Percentiles rank a stretch among this genome's conserved stretches.
These are phyloP conservation scores for Porites evermanni DNA, from an alignment of 92 coral and sea anemone species.

Conservation along the genomic window DNA sequence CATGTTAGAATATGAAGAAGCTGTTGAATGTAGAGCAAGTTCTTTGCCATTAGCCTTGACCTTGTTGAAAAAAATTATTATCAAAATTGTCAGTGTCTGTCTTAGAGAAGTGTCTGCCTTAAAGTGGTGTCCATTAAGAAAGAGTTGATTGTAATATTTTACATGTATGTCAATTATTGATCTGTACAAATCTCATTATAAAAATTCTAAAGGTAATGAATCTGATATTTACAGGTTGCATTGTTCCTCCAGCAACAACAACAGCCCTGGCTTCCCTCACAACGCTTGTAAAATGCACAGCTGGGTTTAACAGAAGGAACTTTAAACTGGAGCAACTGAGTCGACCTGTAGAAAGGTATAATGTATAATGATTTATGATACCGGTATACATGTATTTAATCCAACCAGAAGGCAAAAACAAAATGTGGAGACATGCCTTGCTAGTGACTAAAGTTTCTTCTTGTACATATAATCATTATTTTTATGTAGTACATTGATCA, in stretches of 20 bases:
- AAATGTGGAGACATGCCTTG: too few species aligned
- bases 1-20: constrained; percentile 77
- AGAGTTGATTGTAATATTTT: too few species aligned
- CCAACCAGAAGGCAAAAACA: too few species aligned
- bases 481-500: not conserved
- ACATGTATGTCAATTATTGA: too few species aligned
- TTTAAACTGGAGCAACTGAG: constrained; percentile 83
- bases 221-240: constrained; percentile 88
- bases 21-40: constrained; percentile 94
- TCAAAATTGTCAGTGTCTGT: not conserved
- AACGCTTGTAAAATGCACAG: constrained; percentile 90
- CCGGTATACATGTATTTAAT: too few species aligned
- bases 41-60: constrained; percentile 93
- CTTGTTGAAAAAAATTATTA: constrained; percentile 43
- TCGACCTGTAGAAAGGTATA: constrained; percentile 54
- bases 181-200: too few species aligned
- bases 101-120: too few species aligned
- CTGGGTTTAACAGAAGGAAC: constrained; percentile 93
- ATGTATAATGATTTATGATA: too few species aligned
- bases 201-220: too few species aligned
- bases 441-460: too few species aligned
- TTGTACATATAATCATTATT: too few species aligned
- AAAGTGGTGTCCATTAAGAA: too few species aligned
- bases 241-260: constrained; percentile 97
- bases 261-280: constrained; percentile 90